These are phyloP conservation scores for Euthynnus affinis DNA, from an alignment of 2,797 vertebrate species.

Conservation along the genomic window DNA sequence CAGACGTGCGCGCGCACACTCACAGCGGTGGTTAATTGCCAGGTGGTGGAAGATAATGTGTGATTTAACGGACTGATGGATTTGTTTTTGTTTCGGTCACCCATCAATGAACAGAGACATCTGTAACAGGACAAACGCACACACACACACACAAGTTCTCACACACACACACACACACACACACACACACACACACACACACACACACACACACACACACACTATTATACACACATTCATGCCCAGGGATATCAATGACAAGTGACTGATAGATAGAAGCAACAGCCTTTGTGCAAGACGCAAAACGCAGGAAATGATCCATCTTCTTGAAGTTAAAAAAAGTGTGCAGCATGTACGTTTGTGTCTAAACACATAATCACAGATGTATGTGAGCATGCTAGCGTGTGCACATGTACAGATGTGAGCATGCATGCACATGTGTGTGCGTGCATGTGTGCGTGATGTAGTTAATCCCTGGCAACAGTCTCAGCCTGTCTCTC, in stretches of 20 bases:
- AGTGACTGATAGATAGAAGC: slow-evolving; percentile 61
- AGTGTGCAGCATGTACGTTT: slow-evolving; percentile 25
- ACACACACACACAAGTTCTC: slow-evolving; percentile 34
- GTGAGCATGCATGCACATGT: background rate
- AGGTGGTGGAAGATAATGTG: slow-evolving; percentile 85
- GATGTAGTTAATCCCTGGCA: slow-evolving; percentile 65
- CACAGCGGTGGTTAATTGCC: slow-evolving; percentile 82
- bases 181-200: slow-evolving; percentile 55
- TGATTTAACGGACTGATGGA: slow-evolving; percentile 84
- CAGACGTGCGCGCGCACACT: slow-evolving; percentile 40
- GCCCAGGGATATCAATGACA: slow-evolving; percentile 64
- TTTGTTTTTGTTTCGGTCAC: slow-evolving; percentile 85
- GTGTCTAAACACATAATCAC: background rate
- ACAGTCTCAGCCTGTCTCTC: slow-evolving; percentile 63
- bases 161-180: slow-evolving; percentile 51
- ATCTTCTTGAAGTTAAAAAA: slow-evolving; percentile 46
- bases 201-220: slow-evolving; percentile 32
- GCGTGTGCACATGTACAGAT: background rate
- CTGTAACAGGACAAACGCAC: slow-evolving; percentile 73
- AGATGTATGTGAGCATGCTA: slow-evolving; percentile 12
- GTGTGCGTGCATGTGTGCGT: background rate
- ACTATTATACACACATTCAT: slow-evolving; percentile 44
- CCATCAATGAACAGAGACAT: slow-evolving; percentile 80
- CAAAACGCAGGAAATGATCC: slow-evolving; percentile 53
- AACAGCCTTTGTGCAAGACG: slow-evolving; percentile 50